A percentile compares a stretch with the other conserved stretches of the same genome.
Conservation (phyloP, 1,140 invertebrate species). For the Hyphantria cunea region DNA sequence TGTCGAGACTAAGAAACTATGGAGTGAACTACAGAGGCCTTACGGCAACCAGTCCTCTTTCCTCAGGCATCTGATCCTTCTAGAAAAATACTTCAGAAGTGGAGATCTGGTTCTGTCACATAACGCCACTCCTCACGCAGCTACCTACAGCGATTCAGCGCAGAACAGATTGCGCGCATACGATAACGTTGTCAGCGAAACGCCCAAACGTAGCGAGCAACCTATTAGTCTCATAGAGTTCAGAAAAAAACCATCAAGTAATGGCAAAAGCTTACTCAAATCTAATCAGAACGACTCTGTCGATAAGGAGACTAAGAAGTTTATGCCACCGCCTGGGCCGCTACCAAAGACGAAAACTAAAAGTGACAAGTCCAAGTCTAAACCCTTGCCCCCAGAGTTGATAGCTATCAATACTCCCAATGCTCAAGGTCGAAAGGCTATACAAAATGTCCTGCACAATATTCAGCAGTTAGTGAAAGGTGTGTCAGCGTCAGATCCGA, state of each 20-base stretch:
- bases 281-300: slow-evolving; percentile 55
- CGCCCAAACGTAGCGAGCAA: slow-evolving; percentile 44
- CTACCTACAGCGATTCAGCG: slow-evolving; percentile 90
- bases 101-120: slow-evolving; percentile 89
- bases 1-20: slow-evolving; percentile 89
- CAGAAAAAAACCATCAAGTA: slow-evolving; percentile 68
- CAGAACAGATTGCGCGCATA: slow-evolving; percentile 89
- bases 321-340: slow-evolving; percentile 60
- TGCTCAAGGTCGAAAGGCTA: slow-evolving; percentile 69
- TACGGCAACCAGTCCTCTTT: slow-evolving; percentile 93
- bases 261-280: slow-evolving; percentile 77
- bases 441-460: slow-evolving; percentile 77
- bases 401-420: slow-evolving; percentile 78
- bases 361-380: slow-evolving; percentile 53
- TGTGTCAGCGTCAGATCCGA: slow-evolving; percentile 69
- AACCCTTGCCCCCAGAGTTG: slow-evolving; percentile 72
- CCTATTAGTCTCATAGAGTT: slow-evolving; percentile 70
- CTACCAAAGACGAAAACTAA: slow-evolving; percentile 55
- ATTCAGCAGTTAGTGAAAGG: slow-evolving; percentile 77
- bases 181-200: slow-evolving; percentile 82
- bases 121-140: slow-evolving; percentile 87
- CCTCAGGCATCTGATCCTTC: slow-evolving; percentile 88
- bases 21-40: slow-evolving; percentile 90
- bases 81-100: slow-evolving; percentile 91
- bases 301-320: slow-evolving; percentile 60